These are phyloP conservation scores for Muntiacus muntjak DNA, from an alignment of 2,113 vertebrate species.

Conservation along the genomic window DNA sequence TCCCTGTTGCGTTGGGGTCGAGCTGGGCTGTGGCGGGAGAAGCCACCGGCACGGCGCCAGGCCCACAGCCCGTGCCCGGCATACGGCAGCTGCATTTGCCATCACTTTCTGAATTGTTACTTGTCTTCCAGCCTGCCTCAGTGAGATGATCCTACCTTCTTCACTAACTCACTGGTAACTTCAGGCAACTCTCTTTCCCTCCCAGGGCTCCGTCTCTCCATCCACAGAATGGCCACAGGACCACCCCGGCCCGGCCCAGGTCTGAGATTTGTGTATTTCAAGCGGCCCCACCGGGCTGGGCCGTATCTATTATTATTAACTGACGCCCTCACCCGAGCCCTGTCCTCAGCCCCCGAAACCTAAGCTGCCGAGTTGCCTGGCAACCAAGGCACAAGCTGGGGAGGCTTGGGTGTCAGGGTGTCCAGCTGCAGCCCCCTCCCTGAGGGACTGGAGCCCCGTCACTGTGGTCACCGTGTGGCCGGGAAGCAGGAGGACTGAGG, in stretches of 20 bases:
- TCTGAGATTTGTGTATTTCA: neutral
- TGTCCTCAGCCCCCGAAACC: slow-evolving; percentile 12
- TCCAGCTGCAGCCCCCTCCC: neutral
- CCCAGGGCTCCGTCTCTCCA: neutral
- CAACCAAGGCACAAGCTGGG: neutral
- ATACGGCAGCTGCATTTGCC: neutral
- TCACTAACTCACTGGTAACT: neutral
- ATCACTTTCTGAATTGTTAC: neutral
- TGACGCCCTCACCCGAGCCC: neutral
- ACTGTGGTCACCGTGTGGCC: neutral
- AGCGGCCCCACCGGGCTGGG: neutral
- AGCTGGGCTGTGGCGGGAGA: neutral
- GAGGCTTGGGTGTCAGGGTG: slow-evolving; percentile 55
- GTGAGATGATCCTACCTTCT: neutral
- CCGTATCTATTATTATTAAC: neutral
- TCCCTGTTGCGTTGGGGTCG: neutral
- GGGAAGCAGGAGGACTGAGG: neutral
- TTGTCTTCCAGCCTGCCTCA: neutral
- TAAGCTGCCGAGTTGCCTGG: slow-evolving; percentile 47
- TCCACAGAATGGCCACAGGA: neutral
- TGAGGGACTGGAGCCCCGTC: neutral
- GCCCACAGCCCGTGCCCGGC: neutral
- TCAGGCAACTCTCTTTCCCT: neutral
- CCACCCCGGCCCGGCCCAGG: neutral
- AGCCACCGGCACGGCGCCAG: neutral